Percentiles rank a stretch among this genome's conserved stretches.
These are phyloP conservation scores for Agonopterix heracliana DNA, from an alignment of 2,888 invertebrate genomes.

Conservation along the genomic window DNA sequence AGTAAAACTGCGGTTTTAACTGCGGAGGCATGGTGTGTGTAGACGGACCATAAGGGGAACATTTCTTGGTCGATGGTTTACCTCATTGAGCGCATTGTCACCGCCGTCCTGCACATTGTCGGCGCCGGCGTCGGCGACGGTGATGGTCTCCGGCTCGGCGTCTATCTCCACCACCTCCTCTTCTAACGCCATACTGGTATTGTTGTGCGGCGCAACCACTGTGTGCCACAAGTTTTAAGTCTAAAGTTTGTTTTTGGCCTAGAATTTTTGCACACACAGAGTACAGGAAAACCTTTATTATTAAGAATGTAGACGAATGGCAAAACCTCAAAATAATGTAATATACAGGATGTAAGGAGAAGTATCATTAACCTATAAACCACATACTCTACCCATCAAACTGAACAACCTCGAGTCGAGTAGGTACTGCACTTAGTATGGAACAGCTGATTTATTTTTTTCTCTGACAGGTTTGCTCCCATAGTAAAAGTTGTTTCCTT, in stretches of 20 bases:
- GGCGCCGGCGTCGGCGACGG: constrained; percentile 11
- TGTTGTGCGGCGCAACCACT: constrained; percentile 1
- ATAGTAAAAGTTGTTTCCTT: too few species aligned
- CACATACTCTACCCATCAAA: too few species aligned
- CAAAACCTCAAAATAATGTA: not conserved
- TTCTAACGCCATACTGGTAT: constrained; percentile 21
- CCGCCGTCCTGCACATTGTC: not conserved
- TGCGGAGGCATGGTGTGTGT: not conserved
- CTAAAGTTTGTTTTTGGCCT: not conserved
- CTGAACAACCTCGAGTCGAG: too few species aligned
- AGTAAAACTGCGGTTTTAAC: not conserved
- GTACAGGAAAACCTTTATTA: not conserved
- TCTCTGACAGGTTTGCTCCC: too few species aligned
- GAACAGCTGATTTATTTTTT: too few species aligned
- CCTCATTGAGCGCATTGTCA: not conserved
- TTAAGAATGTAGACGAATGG: not conserved
- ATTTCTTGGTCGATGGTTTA: not conserved
- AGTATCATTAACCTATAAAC: too few species aligned
- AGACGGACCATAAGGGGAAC: not conserved
- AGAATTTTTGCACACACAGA: not conserved
- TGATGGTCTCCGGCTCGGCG: constrained; percentile 8
- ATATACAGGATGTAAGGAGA: not conserved
- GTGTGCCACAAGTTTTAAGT: not conserved
- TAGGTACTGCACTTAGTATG: too few species aligned
- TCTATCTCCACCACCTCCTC: constrained; percentile 36